Evolutionary conservation across 2,797 vertebrate species (phyloP), one percentile per base, ranked within the genome.

Genomic region (Gila robusta): DNA sequence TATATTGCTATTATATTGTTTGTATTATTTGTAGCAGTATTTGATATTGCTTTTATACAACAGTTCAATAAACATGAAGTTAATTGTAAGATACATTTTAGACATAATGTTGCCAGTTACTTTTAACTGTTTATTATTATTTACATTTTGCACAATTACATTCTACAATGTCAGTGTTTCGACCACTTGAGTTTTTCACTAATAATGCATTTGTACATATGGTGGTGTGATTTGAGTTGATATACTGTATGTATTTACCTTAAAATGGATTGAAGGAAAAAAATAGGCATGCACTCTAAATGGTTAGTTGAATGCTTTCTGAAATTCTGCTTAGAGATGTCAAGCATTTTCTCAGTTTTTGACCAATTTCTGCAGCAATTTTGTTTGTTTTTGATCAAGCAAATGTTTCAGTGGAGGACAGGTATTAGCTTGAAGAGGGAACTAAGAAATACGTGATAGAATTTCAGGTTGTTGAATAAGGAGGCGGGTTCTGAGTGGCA

Each of bases 351-450:
- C 44, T 85, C 79, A 70, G 79, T 80, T 72, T 83, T 70, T 81
- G 74, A 81, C 52, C 49, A 70, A 88, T 88, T 84, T 77, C 62
- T 84, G 69, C 59, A 79, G 83, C 84, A 88, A 69, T 2, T 64
- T 3, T 32, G 2, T 74, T 47, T 49, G 16, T 17, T 17, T 49
- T 49, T 17, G 69, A 92, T 93, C 91, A 92, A 94, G 93, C 94
- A 95, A 94, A 91, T 91, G 93, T 92, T 93, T 93, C 91, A 95
- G 94, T 95, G 94, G 92, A 91, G 59, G 72, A 89, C 90, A 79
- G 92, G 93, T 93, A 91, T 91, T 93, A 92, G 93, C 92, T 93
- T 92, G 91, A 91, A 91, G 91, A 92, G 89, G 92, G 92, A 90
- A 90, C 21, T 52, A 87, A 70, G 19, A 78, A 85, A 90, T 85